Conservation (phyloP, 2,113 vertebrate genomes). For the Festucalex cinctus region DNA sequence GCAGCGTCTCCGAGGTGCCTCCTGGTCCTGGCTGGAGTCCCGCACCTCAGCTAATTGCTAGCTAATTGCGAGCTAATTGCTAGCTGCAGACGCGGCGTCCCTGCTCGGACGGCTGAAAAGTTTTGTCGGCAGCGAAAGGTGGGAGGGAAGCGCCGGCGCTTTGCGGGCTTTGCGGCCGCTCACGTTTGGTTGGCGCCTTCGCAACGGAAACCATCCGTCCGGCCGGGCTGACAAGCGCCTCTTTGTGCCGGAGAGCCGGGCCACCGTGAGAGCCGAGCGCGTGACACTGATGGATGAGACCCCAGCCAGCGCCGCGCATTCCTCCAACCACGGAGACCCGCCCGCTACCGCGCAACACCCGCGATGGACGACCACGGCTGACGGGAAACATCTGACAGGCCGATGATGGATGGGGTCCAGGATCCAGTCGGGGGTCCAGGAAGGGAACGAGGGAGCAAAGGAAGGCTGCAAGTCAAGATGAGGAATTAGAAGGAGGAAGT, state of each 20-base stretch:
- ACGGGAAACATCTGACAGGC: background rate
- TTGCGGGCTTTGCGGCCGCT: background rate
- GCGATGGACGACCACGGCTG: background rate
- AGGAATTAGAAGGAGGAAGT: background rate
- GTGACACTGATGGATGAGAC: conserved; percentile 70
- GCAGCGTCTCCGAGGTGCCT: no score
- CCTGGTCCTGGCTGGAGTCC: background rate
- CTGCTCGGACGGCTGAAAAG: background rate
- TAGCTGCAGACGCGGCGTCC: background rate
- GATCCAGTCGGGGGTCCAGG: no score
- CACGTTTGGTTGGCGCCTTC: conserved; percentile 45
- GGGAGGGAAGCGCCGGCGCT: background rate
- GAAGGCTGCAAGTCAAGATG: background rate
- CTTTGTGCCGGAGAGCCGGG: conserved; percentile 55
- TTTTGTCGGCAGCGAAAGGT: conserved; percentile 11
- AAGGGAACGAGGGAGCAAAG: background rate
- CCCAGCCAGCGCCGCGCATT: conserved; percentile 67
- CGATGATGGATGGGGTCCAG: no score
- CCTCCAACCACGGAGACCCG: conserved; percentile 46
- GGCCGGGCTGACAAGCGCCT: conserved; percentile 49
- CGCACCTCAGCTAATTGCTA: background rate
- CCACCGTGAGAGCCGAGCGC: conserved; percentile 56
- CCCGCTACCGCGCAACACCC: conserved; percentile 26
- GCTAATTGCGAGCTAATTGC: background rate
- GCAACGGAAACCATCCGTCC: conserved; percentile 67